Evolutionary conservation across 2,888 invertebrate species (phyloP).

Genomic region (Eumerus sabulonum): DNA sequence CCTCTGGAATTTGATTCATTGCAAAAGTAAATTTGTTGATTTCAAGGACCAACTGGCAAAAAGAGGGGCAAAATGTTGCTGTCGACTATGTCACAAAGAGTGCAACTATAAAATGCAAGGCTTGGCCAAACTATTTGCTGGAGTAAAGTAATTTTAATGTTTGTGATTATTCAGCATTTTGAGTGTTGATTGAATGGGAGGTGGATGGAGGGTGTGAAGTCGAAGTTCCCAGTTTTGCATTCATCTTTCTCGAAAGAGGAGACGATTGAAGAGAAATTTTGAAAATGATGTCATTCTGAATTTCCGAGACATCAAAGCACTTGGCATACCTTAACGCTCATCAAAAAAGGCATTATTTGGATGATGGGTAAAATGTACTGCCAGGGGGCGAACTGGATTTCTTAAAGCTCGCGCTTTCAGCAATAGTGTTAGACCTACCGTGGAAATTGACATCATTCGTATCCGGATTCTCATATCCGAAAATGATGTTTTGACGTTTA

Average conservation of each 20-base stretch:
- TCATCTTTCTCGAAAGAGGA: too few relatives aligned
- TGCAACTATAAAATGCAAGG: constrained; percentile 31
- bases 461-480: too few relatives aligned
- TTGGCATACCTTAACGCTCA: too few relatives aligned
- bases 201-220: not conserved
- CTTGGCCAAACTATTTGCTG: constrained; percentile 44
- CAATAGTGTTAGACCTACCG: too few relatives aligned
- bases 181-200: not conserved
- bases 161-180: constrained; percentile 44
- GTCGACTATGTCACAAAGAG: not conserved
- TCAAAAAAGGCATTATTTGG: too few relatives aligned
- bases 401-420: too few relatives aligned
- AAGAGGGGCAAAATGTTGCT: not conserved
- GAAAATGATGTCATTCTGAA: constrained; percentile 21
- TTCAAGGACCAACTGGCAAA: constrained; percentile 37
- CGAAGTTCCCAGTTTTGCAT: not conserved
- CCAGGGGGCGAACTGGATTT: too few relatives aligned
- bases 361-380: too few relatives aligned
- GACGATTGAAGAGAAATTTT: constrained; percentile 9
- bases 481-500: too few relatives aligned
- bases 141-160: constrained; percentile 44
- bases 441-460: too few relatives aligned
- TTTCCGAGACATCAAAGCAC: constrained; percentile 26
- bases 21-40: constrained; percentile 61
- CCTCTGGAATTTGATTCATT: constrained; percentile 41